Conservation (phyloP, 2,797 vertebrate genomes). For the Chiloscyllium punctatum region DNA sequence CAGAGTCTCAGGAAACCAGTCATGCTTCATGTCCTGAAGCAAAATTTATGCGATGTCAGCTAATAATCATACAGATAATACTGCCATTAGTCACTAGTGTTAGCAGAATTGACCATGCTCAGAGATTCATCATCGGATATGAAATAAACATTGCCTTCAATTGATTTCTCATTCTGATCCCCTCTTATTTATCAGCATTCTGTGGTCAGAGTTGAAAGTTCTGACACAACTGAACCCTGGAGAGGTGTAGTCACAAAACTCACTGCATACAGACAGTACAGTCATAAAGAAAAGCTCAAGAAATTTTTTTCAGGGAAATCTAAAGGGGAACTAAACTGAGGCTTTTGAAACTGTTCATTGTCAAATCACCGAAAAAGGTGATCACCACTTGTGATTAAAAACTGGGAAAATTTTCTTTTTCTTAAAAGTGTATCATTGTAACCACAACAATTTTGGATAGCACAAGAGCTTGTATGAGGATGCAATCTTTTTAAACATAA, state of each 20-base stretch:
- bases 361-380: background rate
- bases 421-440: background rate
- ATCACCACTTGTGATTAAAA: background rate
- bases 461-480: background rate
- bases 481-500: background rate
- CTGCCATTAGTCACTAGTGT: background rate
- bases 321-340: background rate
- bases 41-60: background rate
- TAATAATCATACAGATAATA: background rate
- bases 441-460: background rate
- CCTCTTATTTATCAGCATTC: background rate
- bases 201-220: background rate
- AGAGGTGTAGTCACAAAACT: background rate
- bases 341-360: background rate
- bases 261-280: background rate
- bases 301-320: background rate
- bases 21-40: background rate
- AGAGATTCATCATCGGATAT: background rate
- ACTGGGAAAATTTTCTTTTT: background rate
- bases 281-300: background rate
- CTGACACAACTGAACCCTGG: background rate
- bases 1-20: background rate
- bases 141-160: background rate
- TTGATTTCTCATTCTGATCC: background rate
- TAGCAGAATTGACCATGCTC: background rate